phyloP scores from a whole-genome alignment of 1,140 invertebrate genomes.

The Saccostrea glomerata region DNA sequence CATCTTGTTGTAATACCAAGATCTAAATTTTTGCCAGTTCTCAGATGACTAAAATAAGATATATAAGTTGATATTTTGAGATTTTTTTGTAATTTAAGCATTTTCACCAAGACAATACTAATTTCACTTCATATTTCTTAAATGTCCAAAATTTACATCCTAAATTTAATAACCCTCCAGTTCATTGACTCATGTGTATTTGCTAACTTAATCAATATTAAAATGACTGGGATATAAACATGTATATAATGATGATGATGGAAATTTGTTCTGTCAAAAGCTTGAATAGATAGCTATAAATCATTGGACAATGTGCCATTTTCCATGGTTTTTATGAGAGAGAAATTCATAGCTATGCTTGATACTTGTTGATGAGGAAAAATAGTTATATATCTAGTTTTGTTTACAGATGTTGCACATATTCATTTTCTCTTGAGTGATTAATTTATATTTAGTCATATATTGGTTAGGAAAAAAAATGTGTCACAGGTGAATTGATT shows the following conservation, averaged over 20 bases:
- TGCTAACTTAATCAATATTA: constrained; percentile 21
- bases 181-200: neutral
- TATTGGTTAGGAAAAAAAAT: neutral
- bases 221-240: neutral
- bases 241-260: neutral
- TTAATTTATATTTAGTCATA: neutral
- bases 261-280: constrained; percentile 15
- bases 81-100: no score
- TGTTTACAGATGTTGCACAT: constrained; percentile 20
- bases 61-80: no score
- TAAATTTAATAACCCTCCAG: neutral
- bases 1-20: neutral
- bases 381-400: neutral
- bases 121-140: neutral
- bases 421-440: neutral
- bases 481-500: constrained; percentile 8
- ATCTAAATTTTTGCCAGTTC: neutral
- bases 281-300: constrained; percentile 9
- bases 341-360: neutral
- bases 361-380: neutral
- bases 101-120: no score
- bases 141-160: neutral
- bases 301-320: neutral
- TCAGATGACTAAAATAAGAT: no score
- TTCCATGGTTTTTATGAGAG: neutral